phyloP scores from a whole-genome alignment of 1,140 invertebrate genomes.

The Tetragnatha versicolor region DNA sequence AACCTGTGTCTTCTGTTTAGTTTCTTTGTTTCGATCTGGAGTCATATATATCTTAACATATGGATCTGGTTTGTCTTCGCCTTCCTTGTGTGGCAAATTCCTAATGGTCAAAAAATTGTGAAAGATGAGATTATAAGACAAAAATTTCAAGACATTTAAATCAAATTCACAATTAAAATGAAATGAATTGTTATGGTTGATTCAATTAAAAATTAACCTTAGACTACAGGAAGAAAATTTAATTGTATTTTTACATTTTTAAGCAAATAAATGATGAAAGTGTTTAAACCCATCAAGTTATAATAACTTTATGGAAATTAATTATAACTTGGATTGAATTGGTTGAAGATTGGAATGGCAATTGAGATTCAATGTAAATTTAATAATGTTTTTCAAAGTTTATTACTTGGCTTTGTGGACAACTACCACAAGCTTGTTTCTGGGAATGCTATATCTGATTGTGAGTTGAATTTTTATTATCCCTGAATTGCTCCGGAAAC shows the following conservation, averaged over 20 bases:
- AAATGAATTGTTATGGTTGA: not conserved
- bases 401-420: conserved; percentile 89
- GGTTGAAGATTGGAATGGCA: too few species aligned
- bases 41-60: conserved; percentile 93
- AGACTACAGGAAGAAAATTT: not conserved
- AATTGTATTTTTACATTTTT: not conserved
- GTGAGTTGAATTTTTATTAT: conserved; percentile 75
- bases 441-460: conserved; percentile 81
- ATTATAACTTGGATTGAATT: too few species aligned
- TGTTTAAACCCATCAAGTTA: too few species aligned
- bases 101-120: not conserved
- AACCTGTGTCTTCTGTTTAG: conserved; percentile 86
- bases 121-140: not conserved
- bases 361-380: too few species aligned
- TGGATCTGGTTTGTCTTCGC: conserved; percentile 86
- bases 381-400: too few species aligned
- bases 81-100: conserved; percentile 49
- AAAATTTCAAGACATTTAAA: not conserved
- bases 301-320: too few species aligned
- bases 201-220: not conserved
- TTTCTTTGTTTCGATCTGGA: conserved; percentile 84
- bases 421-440: conserved; percentile 81
- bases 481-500: conserved; percentile 37
- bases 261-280: too few species aligned
- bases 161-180: not conserved